These are phyloP conservation scores for Monopterus albus DNA, from an alignment of 2,113 vertebrate species.

Conservation along the genomic window DNA sequence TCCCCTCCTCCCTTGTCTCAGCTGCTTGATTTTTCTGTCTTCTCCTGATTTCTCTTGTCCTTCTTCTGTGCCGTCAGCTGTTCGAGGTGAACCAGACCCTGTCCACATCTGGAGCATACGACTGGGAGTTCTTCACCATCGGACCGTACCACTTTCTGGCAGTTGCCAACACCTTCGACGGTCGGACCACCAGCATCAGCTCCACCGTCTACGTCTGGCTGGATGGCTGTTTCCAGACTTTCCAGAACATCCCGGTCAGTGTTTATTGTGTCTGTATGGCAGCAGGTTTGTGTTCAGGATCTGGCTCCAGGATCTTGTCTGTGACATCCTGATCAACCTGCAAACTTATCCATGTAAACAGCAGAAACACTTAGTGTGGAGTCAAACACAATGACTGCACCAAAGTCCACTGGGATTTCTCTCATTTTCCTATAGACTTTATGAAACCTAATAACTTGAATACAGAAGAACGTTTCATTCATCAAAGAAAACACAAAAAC, in stretches of 20 bases:
- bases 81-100: conserved; percentile 95
- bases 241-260: conserved; percentile 91
- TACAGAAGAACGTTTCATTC: no score
- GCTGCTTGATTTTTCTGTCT: not conserved
- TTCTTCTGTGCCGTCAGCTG: conserved; percentile 41
- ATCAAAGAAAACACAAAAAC: no score
- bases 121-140: conserved; percentile 95
- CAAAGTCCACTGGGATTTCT: no score
- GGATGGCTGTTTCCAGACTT: conserved; percentile 86
- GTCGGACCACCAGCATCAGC: conserved; percentile 86
- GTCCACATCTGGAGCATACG: conserved; percentile 92
- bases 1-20: not conserved
- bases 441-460: no score
- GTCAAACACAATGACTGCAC: no score
- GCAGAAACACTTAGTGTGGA: no score
- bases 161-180: conserved; percentile 94
- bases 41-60: not conserved
- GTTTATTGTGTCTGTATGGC: not conserved
- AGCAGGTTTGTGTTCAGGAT: no score
- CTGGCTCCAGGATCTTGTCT: no score
- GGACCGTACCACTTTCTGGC: conserved; percentile 91
- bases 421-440: no score
- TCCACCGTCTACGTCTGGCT: conserved; percentile 92
- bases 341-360: no score
- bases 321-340: no score